These are phyloP conservation scores for Australoheros facetus DNA, from an alignment of 2,797 vertebrate species.

Conservation along the genomic window DNA sequence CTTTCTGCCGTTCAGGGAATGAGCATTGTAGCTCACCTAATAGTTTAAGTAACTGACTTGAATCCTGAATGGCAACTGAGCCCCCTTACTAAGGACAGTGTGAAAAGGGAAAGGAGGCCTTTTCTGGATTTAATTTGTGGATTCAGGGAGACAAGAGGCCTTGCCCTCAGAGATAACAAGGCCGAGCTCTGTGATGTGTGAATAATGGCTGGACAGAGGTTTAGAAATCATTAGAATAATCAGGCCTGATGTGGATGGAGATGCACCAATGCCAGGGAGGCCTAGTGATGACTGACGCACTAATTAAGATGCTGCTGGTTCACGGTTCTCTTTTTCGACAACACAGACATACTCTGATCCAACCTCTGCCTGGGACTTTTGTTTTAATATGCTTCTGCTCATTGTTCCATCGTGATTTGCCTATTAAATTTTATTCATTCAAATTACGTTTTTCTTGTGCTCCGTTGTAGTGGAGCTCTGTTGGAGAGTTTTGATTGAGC, in stretches of 20 bases:
- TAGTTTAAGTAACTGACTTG: slow-evolving; percentile 55
- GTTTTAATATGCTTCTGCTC: slow-evolving; percentile 13
- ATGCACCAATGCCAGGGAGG: slow-evolving; percentile 42
- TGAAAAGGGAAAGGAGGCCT: slow-evolving; percentile 12
- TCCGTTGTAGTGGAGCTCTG: neutral
- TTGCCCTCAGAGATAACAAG: slow-evolving; percentile 66
- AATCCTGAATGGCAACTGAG: slow-evolving; percentile 54
- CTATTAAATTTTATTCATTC: slow-evolving; percentile 25
- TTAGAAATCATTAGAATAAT: slow-evolving; percentile 76
- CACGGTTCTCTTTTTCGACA: slow-evolving; percentile 31
- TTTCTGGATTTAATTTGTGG: slow-evolving; percentile 67
- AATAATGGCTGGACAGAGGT: slow-evolving; percentile 71
- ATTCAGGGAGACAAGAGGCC: slow-evolving; percentile 64
- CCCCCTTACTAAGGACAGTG: slow-evolving; percentile 27
- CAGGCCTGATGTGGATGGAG: slow-evolving; percentile 57
- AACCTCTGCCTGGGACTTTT: slow-evolving; percentile 9
- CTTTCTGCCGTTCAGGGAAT: slow-evolving; percentile 19
- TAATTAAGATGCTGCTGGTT: slow-evolving; percentile 58
- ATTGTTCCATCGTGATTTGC: slow-evolving; percentile 8
- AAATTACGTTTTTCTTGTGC: neutral
- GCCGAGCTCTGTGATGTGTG: slow-evolving; percentile 63
- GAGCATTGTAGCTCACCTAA: slow-evolving; percentile 44
- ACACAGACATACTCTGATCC: slow-evolving; percentile 5
- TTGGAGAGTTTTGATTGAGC: neutral
- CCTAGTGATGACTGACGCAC: slow-evolving; percentile 18